These are phyloP conservation scores for Jordanella pulchra DNA, from an alignment of 2,797 vertebrate genomes.

Conservation along the genomic window DNA sequence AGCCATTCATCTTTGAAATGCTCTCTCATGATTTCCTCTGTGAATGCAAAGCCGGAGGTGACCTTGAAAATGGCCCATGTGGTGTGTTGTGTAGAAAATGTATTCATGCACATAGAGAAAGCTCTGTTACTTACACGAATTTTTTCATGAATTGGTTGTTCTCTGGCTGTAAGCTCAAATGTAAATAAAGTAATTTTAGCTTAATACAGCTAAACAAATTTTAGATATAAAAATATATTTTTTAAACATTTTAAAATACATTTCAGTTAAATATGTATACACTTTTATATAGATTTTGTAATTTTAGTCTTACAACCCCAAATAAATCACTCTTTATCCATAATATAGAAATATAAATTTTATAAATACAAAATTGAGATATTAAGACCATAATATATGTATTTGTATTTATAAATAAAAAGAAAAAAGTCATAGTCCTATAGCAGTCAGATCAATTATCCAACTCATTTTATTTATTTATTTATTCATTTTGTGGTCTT, in stretches of 20 bases:
- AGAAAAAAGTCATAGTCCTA: conserved; percentile 40
- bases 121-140: conserved; percentile 50
- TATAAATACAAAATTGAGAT: not conserved
- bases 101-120: conserved; percentile 57
- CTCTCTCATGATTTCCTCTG: conserved; percentile 74
- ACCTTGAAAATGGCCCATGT: conserved; percentile 69
- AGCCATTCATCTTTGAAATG: conserved; percentile 75
- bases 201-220: not conserved
- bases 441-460: conserved; percentile 49
- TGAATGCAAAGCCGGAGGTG: conserved; percentile 61
- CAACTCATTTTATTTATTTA: conserved; percentile 25
- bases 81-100: conserved; percentile 65
- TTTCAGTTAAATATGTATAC: conserved; percentile 2
- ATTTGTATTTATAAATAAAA: too few relatives aligned
- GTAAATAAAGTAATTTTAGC: not conserved
- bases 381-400: conserved; percentile 42
- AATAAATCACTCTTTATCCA: not conserved
- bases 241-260: conserved; percentile 5
- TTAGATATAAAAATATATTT: not conserved
- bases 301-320: conserved; percentile 16
- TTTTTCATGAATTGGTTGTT: conserved; percentile 43
- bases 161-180: conserved; percentile 20
- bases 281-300: not conserved
- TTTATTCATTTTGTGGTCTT: conserved; percentile 17
- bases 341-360: not conserved